Evolutionary conservation across 2,113 vertebrate species (phyloP), one percentile per base, ranked within the genome.

Genomic region (Narcine bancroftii): DNA sequence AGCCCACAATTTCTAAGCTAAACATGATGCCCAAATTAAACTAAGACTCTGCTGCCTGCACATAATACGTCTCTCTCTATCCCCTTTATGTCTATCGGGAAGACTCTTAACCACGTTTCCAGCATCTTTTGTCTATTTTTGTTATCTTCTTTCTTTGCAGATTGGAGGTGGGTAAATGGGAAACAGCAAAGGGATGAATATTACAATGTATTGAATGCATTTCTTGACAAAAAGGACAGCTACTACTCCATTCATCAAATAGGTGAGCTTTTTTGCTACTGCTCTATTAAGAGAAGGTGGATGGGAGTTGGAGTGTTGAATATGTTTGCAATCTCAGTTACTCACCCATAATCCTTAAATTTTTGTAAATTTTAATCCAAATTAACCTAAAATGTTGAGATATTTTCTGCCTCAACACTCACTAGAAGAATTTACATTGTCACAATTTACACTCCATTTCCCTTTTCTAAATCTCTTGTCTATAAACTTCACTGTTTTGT

Each of bases 241-340:
- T 98, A 97, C 95, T 99, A 99, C 94, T 99, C 99, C 94, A 98
- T 99, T 93, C 99, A 99, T 95, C 99, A 99, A 94, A 99, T 99
- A 95, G 99, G 99, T 99, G 95, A 96, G 96, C 63, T 69, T 29
- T 47, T n/a, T 19, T 47, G 13, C 24, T 42, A 47, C 21, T 69
- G 1, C 33, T 39, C 17, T 65, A 65, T 24, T 75, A 60, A 60
- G 56, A 60, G 15, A 15, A 60, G 15, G 15, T 33, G 33, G 24
- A n/a, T 83, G 21, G 21, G 21, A 45, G 42, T 47, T 26, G 2
- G 5, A 45, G 33, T 7, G 1, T 33, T 29, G 71, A 77, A 47
- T 42, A 10, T 42, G 75, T 77, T 19, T 7, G 15, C 42, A 36
- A 47, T 29, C 6, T 13, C 76, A 50, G 24, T 75, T 79, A 29